phyloP scores from a whole-genome alignment of 2,113 vertebrate species.

The Dromaius novaehollandiae region DNA sequence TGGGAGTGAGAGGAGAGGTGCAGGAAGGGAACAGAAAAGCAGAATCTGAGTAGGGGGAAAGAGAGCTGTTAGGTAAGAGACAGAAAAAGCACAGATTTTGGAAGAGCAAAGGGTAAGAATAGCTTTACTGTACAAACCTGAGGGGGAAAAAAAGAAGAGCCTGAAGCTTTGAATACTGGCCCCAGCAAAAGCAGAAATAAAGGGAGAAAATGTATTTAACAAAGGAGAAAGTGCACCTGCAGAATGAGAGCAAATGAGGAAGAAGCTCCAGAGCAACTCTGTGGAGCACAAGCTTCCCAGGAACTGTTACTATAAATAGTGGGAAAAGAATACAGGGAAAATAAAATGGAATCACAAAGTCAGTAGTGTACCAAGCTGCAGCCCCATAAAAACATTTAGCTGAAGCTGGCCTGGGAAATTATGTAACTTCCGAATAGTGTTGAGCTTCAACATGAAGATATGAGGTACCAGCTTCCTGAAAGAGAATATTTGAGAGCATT shows the following conservation, averaged over 20 bases:
- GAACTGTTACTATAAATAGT: not conserved
- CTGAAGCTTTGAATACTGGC: not conserved
- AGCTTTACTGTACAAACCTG: not conserved
- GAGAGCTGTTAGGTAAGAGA: not conserved
- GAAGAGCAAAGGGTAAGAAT: not conserved
- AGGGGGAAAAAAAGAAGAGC: not conserved
- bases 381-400: not conserved
- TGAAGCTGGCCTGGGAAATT: not conserved
- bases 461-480: not conserved
- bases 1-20: not conserved
- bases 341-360: not conserved
- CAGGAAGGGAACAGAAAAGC: not conserved
- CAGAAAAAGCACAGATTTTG: not conserved
- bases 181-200: not conserved
- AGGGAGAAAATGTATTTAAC: not conserved
- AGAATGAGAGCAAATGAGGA: not conserved
- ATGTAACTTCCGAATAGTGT: not conserved
- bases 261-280: not conserved
- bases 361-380: not conserved
- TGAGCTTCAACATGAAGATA: not conserved
- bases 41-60: not conserved
- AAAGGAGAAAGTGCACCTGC: not conserved
- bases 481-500: not conserved
- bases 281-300: not conserved
- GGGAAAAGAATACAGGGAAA: not conserved